These are phyloP conservation scores for Mimachlamys varia DNA, from an alignment of 2,888 invertebrate species.

Conservation along the genomic window DNA sequence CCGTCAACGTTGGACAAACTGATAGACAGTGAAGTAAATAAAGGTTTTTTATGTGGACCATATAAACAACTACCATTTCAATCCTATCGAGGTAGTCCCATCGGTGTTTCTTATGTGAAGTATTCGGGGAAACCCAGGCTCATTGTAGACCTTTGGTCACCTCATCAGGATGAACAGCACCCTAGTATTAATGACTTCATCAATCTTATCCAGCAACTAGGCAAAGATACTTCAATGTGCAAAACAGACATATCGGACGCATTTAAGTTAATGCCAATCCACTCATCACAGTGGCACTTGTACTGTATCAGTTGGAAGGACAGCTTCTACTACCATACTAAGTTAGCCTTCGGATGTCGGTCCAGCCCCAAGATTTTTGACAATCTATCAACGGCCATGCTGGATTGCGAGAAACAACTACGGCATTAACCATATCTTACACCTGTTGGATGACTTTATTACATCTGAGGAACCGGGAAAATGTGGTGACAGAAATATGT, in stretches of 20 bases:
- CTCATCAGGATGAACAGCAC: constrained; percentile 49
- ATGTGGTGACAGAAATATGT: constrained; percentile 23
- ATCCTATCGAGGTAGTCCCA: constrained; percentile 45
- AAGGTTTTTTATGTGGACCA: constrained; percentile 38
- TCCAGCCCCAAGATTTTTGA: constrained; percentile 50
- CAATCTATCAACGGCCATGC: constrained; percentile 46
- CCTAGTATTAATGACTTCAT: constrained; percentile 55
- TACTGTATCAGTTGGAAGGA: constrained; percentile 49
- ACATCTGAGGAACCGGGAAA: constrained; percentile 43
- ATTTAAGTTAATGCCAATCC: constrained; percentile 51
- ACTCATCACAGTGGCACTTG: constrained; percentile 47
- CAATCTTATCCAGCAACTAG: constrained; percentile 45
- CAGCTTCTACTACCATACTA: constrained; percentile 44
- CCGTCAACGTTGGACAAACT: background rate
- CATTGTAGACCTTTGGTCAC: constrained; percentile 56
- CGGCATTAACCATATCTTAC: constrained; percentile 43
- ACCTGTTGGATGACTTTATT: constrained; percentile 51
- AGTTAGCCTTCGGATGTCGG: constrained; percentile 49
- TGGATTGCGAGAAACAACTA: constrained; percentile 53
- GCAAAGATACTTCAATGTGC: constrained; percentile 45
- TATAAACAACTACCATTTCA: constrained; percentile 43
- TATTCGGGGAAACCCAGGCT: constrained; percentile 53
- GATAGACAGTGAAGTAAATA: constrained; percentile 25
- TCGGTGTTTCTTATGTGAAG: constrained; percentile 51
- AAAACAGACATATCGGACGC: constrained; percentile 56